Evolutionary conservation across 2,888 invertebrate species (phyloP), one percentile per base, ranked within the genome.

Genomic region (Timandra comae): DNA sequence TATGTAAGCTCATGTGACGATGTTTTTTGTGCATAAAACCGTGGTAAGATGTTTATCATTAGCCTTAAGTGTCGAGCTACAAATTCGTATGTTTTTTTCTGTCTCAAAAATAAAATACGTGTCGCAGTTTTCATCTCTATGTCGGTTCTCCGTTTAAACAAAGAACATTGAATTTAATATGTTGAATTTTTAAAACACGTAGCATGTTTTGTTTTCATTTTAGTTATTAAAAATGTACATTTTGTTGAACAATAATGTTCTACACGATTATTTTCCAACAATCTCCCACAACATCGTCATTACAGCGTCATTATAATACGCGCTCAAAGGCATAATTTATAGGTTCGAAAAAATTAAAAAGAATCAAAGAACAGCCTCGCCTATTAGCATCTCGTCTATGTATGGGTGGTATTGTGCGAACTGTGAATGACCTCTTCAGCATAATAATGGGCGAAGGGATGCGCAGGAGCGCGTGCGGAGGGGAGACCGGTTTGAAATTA

Each of bases 381-480:
- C 73, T 74, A 76, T 77, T 76, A 73, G 67, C 60, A 53, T 59
- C 60, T 65, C 60, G 53, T 49, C 29, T 32, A 21, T 72, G 67
- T 67, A 68, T 71, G 68, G 63, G 67, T 44, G 65, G 74, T 67
- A 78, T 84, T 84, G 75, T 84, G 80, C 80, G 73, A 80, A 76
- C 82, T 81, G 82, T 84, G 84, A 84, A 84, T 79, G 84, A 84
- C 82, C 84, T 84, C 82, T 82, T 81, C 76, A 75, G 77, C 75
- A 82, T 79, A 80, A 81, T 79, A 80, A 78, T 79, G 77, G 75
- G 54, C 52, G 64, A 66, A 76, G 81, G 82, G 84, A 84, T 84
- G 82, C 82, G 84, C 82, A 79, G 76, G 78, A 74, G 80, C 79
- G 80, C 81, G 74, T 69, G 79, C 80, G 63, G 60, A 63, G 77